Evolutionary conservation across 2,797 vertebrate genomes (phyloP).

Genomic region (Falco novaeseelandiae): DNA sequence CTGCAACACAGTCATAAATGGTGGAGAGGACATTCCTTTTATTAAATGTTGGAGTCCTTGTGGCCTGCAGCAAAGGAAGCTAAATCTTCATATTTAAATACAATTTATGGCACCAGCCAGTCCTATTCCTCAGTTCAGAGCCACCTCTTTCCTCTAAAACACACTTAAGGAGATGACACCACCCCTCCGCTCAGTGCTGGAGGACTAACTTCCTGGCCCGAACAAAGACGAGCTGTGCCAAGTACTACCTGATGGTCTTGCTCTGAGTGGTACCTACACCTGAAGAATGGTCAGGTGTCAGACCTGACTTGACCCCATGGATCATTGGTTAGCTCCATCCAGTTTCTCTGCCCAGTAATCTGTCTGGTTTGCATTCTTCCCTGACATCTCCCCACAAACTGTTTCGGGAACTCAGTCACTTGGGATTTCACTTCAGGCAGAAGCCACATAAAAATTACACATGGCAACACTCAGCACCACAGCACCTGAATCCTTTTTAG

Average conservation of each 20-base stretch:
- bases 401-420: not conserved
- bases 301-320: fast-evolving
- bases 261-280: not conserved
- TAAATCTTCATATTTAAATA: not conserved
- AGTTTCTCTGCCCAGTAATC: not conserved
- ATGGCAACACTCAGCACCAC: fast-evolving
- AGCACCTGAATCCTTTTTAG: not conserved
- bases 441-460: not conserved
- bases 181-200: not conserved
- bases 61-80: not conserved
- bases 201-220: not conserved
- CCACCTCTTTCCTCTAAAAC: not conserved
- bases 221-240: not conserved
- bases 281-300: not conserved
- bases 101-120: not conserved
- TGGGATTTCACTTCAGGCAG: not conserved
- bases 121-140: not conserved
- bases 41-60: not conserved
- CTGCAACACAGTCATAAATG: fast-evolving
- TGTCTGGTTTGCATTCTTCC: not conserved
- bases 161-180: not conserved
- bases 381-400: not conserved
- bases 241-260: not conserved
- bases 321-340: not conserved
- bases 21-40: not conserved